These are phyloP conservation scores for Eleutherodactylus coqui DNA, from an alignment of 2,797 vertebrate genomes.

Conservation along the genomic window DNA sequence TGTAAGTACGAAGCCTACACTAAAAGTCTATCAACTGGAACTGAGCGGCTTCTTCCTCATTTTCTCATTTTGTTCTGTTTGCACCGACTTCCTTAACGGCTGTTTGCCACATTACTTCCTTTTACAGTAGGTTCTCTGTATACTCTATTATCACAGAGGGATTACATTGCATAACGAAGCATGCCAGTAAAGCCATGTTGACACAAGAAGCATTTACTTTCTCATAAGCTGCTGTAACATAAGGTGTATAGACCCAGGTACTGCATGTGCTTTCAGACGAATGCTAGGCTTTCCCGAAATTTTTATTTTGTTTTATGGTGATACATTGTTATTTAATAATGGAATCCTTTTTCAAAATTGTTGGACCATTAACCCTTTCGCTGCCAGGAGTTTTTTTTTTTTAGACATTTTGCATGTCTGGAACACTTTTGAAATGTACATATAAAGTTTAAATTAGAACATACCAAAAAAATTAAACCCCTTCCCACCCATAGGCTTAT, in stretches of 20 bases:
- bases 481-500: too few relatives aligned
- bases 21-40: constrained; percentile 60
- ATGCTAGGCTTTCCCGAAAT: too few relatives aligned
- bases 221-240: not conserved
- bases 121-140: constrained; percentile 51
- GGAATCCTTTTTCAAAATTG: too few relatives aligned
- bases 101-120: constrained; percentile 66
- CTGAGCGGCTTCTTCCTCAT: constrained; percentile 77
- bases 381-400: too few relatives aligned
- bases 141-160: constrained; percentile 25
- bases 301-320: too few relatives aligned
- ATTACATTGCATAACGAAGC: constrained; percentile 36
- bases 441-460: too few relatives aligned
- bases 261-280: too few relatives aligned
- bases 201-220: not conserved
- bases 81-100: constrained; percentile 77
- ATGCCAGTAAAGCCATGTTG: constrained; percentile 32
- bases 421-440: too few relatives aligned
- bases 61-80: constrained; percentile 70
- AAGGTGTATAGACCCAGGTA: not conserved
- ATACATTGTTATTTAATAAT: too few relatives aligned
- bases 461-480: too few relatives aligned
- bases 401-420: too few relatives aligned
- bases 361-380: too few relatives aligned
- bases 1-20: not conserved